Evolutionary conservation across 2,888 invertebrate genomes (phyloP), one percentile per base, ranked within the genome.

Genomic region (Neoaliturus tenellus): DNA sequence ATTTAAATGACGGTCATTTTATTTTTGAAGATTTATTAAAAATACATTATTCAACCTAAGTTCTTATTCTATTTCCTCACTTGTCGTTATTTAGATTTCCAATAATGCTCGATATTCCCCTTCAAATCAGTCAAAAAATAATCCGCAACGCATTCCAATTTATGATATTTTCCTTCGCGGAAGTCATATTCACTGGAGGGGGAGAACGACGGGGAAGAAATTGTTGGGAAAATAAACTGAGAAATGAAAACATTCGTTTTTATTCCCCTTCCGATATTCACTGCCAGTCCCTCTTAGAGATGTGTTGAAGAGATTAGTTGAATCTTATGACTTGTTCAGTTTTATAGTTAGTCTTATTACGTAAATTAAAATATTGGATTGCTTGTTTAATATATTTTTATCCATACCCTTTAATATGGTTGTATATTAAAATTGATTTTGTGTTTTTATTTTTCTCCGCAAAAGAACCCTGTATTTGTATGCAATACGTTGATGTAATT

Each of bases 211-310:
- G 62, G 8, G 28, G 28, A 62, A 62, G 62, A 62, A 62, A 62
- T 62, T 31, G 28, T 62, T 62, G 62, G 62, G 31, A 62, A 62
- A 62, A 62, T 62, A 62, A 62, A 62, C 62, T 62, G 62, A 62
- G 62, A 62, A 62, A 62, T 62, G 62, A 62, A 62, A 62, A 62
- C 62, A 62, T 62, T 62, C 62, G 28, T 62, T 62, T 58, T 62
- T 62, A 62, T 31, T 62, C 62, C 14, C 62, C 17, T 23, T 28
- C 28, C 62, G 28, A 17, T 62, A 62, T 62, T 62, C 28, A 62
- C 62, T 62, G 62, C 31, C 62, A 62, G 23, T 14, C 62, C 62
- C 62, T 62, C 62, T 55, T 55, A 23, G 55, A 23, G 62, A 14
- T 28, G 28, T 31, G 23, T 17, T 62, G 62, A 62, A 62, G 12